Conservation (phyloP, 2,888 invertebrate genomes). For the Glaucopsyche alexis region DNA sequence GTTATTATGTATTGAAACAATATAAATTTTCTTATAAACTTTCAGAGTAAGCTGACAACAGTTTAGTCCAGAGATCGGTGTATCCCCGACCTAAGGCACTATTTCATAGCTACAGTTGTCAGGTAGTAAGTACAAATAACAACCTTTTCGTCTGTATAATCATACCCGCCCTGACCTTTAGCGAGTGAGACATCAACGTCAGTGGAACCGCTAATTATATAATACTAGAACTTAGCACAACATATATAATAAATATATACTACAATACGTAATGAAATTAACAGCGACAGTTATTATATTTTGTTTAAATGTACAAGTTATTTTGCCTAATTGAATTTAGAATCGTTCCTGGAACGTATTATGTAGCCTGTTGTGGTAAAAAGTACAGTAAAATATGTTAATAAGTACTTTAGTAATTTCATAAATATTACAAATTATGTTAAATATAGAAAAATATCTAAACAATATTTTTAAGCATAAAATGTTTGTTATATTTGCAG, state of each 20-base stretch:
- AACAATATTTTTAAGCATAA: too few relatives aligned
- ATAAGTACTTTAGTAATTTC: neutral
- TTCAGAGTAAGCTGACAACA: too few relatives aligned
- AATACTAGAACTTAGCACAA: slow-evolving; percentile 17
- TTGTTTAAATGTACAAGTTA: neutral
- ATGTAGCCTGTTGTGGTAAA: neutral
- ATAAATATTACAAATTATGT: neutral
- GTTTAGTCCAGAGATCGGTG: too few relatives aligned
- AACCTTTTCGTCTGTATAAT: slow-evolving; percentile 14
- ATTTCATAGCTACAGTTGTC: neutral
- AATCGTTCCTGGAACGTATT: neutral
- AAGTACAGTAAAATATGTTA: neutral
- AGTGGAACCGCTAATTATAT: neutral
- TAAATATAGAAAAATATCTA: neutral
- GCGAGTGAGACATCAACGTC: slow-evolving; percentile 14
- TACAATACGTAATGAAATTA: neutral
- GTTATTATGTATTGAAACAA: too few relatives aligned
- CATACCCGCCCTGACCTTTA: slow-evolving; percentile 3
- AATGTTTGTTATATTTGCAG: too few relatives aligned
- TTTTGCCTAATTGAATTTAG: neutral
- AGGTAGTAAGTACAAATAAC: neutral
- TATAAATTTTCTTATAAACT: too few relatives aligned
- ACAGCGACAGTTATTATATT: slow-evolving; percentile 1
- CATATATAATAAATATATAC: slow-evolving; percentile 18
- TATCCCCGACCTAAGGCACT: neutral